Conservation (phyloP, 2,113 vertebrate species). For the Phalacrocorax brasilianus region DNA sequence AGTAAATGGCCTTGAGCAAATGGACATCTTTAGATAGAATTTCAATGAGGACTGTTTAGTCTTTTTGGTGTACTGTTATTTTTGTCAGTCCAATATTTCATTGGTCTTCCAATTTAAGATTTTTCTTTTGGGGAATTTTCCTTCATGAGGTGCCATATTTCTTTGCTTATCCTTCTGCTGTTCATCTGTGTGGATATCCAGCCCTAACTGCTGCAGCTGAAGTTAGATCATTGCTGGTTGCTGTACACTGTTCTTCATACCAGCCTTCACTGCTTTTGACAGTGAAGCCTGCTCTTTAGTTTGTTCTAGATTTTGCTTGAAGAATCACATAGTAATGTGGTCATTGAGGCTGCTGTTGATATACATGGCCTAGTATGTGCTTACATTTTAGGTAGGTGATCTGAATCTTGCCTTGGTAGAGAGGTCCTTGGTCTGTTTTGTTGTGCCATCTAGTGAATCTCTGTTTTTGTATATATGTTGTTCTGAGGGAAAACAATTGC, state of each 20-base stretch:
- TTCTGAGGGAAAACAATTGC: neutral
- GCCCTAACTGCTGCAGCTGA: neutral
- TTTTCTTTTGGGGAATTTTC: neutral
- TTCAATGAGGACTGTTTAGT: neutral
- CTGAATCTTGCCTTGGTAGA: neutral
- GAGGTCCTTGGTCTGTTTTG: neutral
- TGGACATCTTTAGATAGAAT: neutral
- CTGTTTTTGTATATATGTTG: accelerated
- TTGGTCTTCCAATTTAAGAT: neutral
- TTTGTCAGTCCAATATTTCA: neutral
- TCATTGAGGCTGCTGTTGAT: neutral
- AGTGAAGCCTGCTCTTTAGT: neutral
- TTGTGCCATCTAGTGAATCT: neutral
- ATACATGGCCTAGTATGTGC: neutral
- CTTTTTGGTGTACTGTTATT: neutral
- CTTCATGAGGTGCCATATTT: neutral
- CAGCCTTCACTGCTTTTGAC: neutral
- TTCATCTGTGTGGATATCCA: neutral
- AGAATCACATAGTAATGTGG: accelerated
- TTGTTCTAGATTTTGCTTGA: neutral
- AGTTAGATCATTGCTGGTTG: neutral
- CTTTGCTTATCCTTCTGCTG: neutral
- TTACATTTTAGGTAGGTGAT: neutral
- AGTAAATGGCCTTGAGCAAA: neutral
- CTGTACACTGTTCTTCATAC: neutral